A percentile compares a stretch with the other conserved stretches of the same genome.
phyloP scores from a whole-genome alignment of 2,888 invertebrate species.

The Leucophenga maculata region DNA sequence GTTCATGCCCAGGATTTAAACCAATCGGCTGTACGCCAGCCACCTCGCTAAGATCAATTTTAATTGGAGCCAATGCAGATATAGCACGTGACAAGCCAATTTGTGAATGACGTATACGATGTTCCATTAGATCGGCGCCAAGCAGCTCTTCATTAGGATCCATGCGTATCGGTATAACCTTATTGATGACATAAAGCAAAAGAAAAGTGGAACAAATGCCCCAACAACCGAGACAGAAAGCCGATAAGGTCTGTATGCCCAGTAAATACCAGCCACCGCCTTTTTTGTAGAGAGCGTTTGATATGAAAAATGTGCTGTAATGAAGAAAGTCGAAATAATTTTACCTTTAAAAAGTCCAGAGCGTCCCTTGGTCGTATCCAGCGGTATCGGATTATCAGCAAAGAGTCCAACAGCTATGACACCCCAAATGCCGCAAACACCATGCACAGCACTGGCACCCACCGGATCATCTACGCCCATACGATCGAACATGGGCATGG shows the following conservation, averaged over 20 bases:
- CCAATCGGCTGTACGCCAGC: slow-evolving; percentile 73
- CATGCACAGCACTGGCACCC: slow-evolving; percentile 91
- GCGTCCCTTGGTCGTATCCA: slow-evolving; percentile 85
- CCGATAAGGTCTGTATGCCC: slow-evolving; percentile 85
- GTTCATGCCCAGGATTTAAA: slow-evolving; percentile 78
- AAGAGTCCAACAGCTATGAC: slow-evolving; percentile 86
- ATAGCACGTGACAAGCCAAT: slow-evolving; percentile 82
- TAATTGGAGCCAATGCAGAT: slow-evolving; percentile 80
- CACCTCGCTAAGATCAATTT: slow-evolving; percentile 73
- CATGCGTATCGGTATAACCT: slow-evolving; percentile 88
- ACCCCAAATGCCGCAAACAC: slow-evolving; percentile 84
- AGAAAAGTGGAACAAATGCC: slow-evolving; percentile 80
- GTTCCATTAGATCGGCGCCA: slow-evolving; percentile 92
- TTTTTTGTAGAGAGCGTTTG: slow-evolving; percentile 71
- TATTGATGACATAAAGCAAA: slow-evolving; percentile 85
- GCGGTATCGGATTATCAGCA: slow-evolving; percentile 86
- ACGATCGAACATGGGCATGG: slow-evolving; percentile 84
- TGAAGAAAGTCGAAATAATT: no score
- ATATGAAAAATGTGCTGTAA: no score
- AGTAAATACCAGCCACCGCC: slow-evolving; percentile 91
- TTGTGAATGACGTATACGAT: slow-evolving; percentile 81
- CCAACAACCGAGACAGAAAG: slow-evolving; percentile 82
- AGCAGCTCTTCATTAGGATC: slow-evolving; percentile 87
- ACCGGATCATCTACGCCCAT: slow-evolving; percentile 88
- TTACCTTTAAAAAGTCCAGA: slow-evolving; percentile 77